phyloP scores from a whole-genome alignment of 2,113 vertebrate genomes.

The Trachemys scripta region DNA sequence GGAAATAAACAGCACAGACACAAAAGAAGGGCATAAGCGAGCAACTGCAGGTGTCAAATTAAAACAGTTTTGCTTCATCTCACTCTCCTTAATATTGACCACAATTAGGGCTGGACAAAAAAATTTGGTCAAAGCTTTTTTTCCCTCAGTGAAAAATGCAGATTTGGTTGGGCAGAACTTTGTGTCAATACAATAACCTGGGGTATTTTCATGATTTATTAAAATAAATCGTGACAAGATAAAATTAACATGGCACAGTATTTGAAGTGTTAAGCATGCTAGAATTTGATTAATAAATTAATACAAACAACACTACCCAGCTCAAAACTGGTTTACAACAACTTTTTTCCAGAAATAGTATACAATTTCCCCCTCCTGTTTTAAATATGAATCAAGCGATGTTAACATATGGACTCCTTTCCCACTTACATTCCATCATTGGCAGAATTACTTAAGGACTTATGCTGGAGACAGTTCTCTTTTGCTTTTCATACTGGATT shows the following conservation, averaged over 20 bases:
- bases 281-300: not conserved
- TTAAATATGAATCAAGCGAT: not conserved
- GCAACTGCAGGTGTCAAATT: not conserved
- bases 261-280: slow-evolving; percentile 34
- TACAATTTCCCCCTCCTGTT: slow-evolving; percentile 4
- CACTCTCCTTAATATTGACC: not conserved
- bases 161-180: too few species aligned
- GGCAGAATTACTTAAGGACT: not conserved
- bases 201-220: slow-evolving; percentile 19
- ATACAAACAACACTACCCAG: not conserved
- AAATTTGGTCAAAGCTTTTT: too few species aligned
- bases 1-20: not conserved
- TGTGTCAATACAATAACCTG: not conserved
- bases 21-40: not conserved
- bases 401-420: not conserved
- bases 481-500: slow-evolving; percentile 12
- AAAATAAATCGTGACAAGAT: slow-evolving; percentile 1
- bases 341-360: slow-evolving; percentile 19
- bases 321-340: slow-evolving; percentile 40
- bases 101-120: not conserved
- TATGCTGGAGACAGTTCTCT: not conserved
- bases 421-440: not conserved
- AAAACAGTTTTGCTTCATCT: fast-evolving
- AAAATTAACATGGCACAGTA: not conserved
- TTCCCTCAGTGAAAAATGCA: too few species aligned